Evolutionary conservation across 2,797 vertebrate genomes (phyloP).

Genomic region (Pipistrellus pipistrellus): DNA sequence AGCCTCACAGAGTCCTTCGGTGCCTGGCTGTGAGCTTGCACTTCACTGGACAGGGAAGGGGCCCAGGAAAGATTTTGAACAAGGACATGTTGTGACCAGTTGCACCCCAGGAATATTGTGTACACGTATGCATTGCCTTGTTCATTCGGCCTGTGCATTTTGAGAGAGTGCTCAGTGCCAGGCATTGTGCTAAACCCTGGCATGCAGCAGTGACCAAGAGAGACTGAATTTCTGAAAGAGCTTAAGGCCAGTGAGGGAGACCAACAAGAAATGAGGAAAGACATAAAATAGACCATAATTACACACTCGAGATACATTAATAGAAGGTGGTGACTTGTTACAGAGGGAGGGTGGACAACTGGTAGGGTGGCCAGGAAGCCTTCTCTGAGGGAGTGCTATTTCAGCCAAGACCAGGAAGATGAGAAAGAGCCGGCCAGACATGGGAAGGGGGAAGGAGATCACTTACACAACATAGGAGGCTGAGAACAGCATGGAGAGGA

Average conservation of each 20-base stretch:
- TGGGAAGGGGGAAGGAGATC: not conserved
- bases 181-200: constrained; percentile 10
- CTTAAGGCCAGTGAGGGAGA: constrained; percentile 4
- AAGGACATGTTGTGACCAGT: not conserved
- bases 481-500: not conserved
- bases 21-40: not conserved
- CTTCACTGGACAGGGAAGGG: not conserved
- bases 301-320: not conserved
- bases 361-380: not conserved
- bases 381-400: not conserved
- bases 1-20: not conserved
- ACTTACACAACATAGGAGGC: not conserved
- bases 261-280: not conserved
- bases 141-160: constrained; percentile 40
- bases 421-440: constrained; percentile 3
- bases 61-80: constrained; percentile 3
- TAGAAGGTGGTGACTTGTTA: not conserved
- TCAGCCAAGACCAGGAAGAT: constrained; percentile 4
- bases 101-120: constrained; percentile 57
- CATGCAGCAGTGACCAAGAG: not conserved
- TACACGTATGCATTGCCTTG: not conserved
- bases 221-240: not conserved
- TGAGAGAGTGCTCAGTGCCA: not conserved
- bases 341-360: not conserved
- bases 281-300: not conserved